These are phyloP conservation scores for Macrotrachela quadricornifera DNA, from an alignment of 1,140 invertebrate species.

Conservation along the genomic window DNA sequence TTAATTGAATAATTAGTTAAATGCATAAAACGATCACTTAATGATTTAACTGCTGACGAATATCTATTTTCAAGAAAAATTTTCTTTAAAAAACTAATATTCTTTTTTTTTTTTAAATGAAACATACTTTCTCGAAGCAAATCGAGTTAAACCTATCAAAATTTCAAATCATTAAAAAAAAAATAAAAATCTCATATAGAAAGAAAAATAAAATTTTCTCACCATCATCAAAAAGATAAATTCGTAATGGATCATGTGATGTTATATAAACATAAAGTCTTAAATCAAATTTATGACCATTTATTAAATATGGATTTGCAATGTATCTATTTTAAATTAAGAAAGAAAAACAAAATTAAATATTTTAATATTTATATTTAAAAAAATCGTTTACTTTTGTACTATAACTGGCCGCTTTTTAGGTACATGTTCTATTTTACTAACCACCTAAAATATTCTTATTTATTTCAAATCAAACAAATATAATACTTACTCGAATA, in stretches of 20 bases:
- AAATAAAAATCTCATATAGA: too few relatives aligned
- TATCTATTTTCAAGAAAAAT: conserved; percentile 15
- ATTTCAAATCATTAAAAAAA: too few relatives aligned
- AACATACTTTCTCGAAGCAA: conserved; percentile 28
- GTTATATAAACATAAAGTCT: conserved; percentile 80
- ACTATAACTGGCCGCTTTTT: conserved; percentile 67
- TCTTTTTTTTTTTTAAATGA: not conserved
- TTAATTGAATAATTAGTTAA: conserved; percentile 32
- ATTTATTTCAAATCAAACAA: too few relatives aligned
- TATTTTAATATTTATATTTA: not conserved
- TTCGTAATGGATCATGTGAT: conserved; percentile 65
- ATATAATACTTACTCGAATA: conserved; percentile 40
- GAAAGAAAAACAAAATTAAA: not conserved
- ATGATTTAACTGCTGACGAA: conserved; percentile 22
- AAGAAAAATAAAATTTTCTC: too few relatives aligned
- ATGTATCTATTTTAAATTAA: conserved; percentile 47
- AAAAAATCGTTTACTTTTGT: conserved; percentile 35
- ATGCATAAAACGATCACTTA: conserved; percentile 29
- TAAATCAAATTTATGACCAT: conserved; percentile 84
- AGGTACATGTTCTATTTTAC: conserved; percentile 73
- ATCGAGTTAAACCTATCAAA: conserved; percentile 55
- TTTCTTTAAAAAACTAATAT: too few relatives aligned
- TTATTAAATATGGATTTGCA: conserved; percentile 66
- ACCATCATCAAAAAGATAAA: conserved; percentile 85
- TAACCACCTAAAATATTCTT: conserved; percentile 32